These are phyloP conservation scores for Trachemys scripta DNA, from an alignment of 2,113 vertebrate species.

Conservation along the genomic window DNA sequence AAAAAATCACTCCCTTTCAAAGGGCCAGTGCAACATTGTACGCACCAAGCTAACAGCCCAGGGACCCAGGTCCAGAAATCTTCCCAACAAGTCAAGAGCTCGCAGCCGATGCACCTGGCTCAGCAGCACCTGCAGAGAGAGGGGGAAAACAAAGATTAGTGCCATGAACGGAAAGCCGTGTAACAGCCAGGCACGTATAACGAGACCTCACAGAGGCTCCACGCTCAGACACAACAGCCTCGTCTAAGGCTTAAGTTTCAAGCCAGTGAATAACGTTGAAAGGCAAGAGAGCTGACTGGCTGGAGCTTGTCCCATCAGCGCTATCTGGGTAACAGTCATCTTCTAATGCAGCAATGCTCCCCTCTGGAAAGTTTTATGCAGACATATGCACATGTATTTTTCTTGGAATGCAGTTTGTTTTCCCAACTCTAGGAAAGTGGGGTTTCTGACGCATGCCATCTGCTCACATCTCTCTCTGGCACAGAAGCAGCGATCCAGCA, in stretches of 20 bases:
- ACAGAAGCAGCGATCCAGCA: fast-evolving
- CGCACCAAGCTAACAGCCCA: conserved; percentile 97
- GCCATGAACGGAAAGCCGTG: fast-evolving
- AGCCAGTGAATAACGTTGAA: background rate
- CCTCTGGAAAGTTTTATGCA: fast-evolving
- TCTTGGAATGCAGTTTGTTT: background rate
- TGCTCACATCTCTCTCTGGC: background rate
- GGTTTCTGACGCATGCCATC: background rate
- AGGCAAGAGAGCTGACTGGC: background rate
- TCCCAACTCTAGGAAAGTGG: fast-evolving
- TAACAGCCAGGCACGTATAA: fast-evolving
- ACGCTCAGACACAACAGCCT: background rate
- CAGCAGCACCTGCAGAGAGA: conserved; percentile 90
- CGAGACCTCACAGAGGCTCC: fast-evolving
- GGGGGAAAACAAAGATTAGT: fast-evolving
- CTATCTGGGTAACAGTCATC: background rate
- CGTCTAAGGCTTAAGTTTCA: background rate
- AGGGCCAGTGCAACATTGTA: background rate
- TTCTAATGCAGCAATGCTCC: fast-evolving
- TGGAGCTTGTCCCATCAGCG: fast-evolving
- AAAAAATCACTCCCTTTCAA: fast-evolving
- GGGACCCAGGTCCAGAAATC: conserved; percentile 96
- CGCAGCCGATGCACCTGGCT: conserved; percentile 97
- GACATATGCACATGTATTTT: fast-evolving
- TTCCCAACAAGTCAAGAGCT: conserved; percentile 93